phyloP scores from a whole-genome alignment of 1,140 invertebrate species.

The Temnothorax longispinosus region DNA sequence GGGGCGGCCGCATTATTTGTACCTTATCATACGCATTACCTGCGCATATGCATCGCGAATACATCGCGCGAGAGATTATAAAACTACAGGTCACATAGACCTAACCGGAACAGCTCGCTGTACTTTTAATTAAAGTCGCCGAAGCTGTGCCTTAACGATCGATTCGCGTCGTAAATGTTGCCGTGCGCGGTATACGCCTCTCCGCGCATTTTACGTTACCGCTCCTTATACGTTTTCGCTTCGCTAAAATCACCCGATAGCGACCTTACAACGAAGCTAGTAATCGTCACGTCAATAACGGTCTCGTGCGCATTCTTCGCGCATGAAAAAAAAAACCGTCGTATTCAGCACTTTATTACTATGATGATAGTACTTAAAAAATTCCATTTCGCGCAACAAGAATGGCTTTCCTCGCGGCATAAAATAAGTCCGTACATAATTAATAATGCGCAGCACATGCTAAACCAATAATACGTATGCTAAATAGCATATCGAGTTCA shows the following conservation, averaged over 20 bases:
- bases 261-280: background rate
- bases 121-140: constrained; percentile 70
- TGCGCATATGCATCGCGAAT: constrained; percentile 21
- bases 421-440: background rate
- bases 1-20: constrained; percentile 42
- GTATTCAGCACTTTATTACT: constrained; percentile 1
- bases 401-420: background rate
- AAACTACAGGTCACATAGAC: background rate
- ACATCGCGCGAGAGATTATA: constrained; percentile 36
- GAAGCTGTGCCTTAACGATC: constrained; percentile 57
- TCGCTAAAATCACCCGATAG: background rate
- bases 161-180: constrained; percentile 54
- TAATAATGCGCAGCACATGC: background rate
- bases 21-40: constrained; percentile 42
- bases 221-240: background rate
- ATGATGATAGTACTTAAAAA: background rate
- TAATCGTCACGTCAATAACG: constrained; percentile 58
- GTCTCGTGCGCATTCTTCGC: constrained; percentile 10
- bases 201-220: constrained; percentile 31
- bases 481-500: background rate
- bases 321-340: background rate
- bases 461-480: background rate
- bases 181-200: background rate
- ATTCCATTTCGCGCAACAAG: background rate
- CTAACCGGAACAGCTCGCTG: background rate